Base-by-base conservation (phyloP, 2,797 vertebrate species). In the Gallinago nigripennis region DNA sequence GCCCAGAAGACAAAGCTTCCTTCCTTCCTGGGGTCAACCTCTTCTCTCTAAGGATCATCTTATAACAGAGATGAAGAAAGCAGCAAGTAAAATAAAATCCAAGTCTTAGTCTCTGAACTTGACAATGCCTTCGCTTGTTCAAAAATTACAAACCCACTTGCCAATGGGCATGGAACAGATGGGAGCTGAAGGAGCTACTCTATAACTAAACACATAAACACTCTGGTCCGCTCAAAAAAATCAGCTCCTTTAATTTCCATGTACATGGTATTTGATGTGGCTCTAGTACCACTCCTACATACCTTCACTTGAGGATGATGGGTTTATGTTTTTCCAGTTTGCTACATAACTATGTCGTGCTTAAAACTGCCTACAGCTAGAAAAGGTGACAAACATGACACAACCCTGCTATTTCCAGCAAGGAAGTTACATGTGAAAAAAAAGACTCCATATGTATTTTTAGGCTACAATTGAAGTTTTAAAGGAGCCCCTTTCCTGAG, bases 61-160 rank as follows among this genome's bases (percentile, higher is more conserved):
- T 68, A 23, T 9, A 84, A 84, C 37, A 68, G 39, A 78, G 23
- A 57, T 2, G 5, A 91, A 69, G 31, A 82, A 91, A 90, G 12
- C 19, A 80, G 41, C 68, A 82, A 91, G 64, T 41, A 85, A 82
- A 82, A 89, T 35, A 84, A 82, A 82, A 86, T 9, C n/a, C 0
- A 0, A 63, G 14, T 24, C 86, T 87, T 48, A 73, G 14, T 88
- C 61, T 37, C 30, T 30, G 25, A 81, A 84, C 21, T 57, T 46
- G 57, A 83, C 45, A 56, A 51, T 0, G 0, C 45, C 45, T 88
- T 46, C 1, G 1, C 2, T 0, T 43, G 10, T 46, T 50, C 75
- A 57, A 82, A 71, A 83, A 35, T 7, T 7, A 33, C 19, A 69
- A 90, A 65, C 15, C 41, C 27, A 1, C 39, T 83, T 81, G 39